Evolutionary conservation across 2,113 vertebrate genomes (phyloP).

Genomic region (Puma concolor): DNA sequence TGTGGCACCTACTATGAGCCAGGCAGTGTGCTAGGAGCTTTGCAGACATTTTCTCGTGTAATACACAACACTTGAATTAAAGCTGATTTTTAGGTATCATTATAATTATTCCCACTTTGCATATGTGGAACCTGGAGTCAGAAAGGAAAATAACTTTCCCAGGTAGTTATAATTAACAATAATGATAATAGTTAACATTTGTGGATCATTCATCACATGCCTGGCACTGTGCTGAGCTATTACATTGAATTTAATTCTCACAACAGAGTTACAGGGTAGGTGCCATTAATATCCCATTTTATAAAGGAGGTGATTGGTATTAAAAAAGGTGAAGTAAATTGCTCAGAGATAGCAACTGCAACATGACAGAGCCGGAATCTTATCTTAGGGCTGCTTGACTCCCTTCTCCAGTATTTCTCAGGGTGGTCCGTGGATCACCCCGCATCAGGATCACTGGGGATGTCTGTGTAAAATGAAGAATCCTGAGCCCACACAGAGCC

Average conservation of each 20-base stretch:
- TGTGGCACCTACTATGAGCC: background rate
- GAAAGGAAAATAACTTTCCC: constrained; percentile 37
- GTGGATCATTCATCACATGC: background rate
- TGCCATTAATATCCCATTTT: background rate
- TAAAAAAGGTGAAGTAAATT: background rate
- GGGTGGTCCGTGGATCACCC: background rate
- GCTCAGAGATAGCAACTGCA: background rate
- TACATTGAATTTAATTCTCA: background rate
- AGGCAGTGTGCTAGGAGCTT: background rate
- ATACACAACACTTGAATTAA: background rate
- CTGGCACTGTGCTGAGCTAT: background rate
- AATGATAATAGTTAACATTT: constrained; percentile 25
- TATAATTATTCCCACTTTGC: background rate
- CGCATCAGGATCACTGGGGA: background rate
- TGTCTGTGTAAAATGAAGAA: background rate
- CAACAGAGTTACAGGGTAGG: background rate
- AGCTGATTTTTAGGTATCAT: constrained; percentile 18
- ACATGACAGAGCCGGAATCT: background rate
- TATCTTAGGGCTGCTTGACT: background rate
- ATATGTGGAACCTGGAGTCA: background rate
- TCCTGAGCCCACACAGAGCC: too few species aligned
- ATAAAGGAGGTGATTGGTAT: background rate
- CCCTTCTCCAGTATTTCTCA: background rate
- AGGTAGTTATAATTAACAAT: constrained; percentile 25
- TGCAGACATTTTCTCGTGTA: background rate